phyloP scores from a whole-genome alignment of 2,113 vertebrate genomes.

The Gasterosteus aculeatus region DNA sequence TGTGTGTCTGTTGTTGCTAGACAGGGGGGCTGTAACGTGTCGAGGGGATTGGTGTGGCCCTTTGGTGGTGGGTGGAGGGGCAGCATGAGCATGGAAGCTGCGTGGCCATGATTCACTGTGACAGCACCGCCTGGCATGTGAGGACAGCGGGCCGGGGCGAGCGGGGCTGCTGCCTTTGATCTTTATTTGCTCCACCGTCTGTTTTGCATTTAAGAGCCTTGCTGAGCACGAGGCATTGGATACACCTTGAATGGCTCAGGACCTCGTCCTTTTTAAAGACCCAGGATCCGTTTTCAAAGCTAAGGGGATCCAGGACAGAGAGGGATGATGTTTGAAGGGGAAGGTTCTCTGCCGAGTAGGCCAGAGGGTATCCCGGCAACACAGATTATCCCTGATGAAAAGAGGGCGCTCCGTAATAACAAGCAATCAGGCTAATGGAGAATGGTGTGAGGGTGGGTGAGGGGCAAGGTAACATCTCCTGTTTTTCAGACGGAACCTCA shows the following conservation, averaged over 20 bases:
- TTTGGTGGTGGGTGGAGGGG: slow-evolving; percentile 32
- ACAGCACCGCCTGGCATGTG: slow-evolving; percentile 79
- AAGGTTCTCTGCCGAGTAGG: slow-evolving; percentile 39
- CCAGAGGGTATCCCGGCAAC: slow-evolving; percentile 58
- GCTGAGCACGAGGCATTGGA: slow-evolving; percentile 80
- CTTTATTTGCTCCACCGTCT: slow-evolving; percentile 81
- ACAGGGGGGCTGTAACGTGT: slow-evolving; percentile 26
- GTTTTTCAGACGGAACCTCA: slow-evolving; percentile 42
- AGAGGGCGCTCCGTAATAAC: slow-evolving; percentile 63
- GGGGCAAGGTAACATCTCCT: slow-evolving; percentile 50
- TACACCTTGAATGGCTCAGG: slow-evolving; percentile 78
- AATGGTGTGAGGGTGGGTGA: slow-evolving; percentile 46
- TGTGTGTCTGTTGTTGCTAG: slow-evolving; percentile 30
- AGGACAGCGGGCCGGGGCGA: slow-evolving; percentile 77
- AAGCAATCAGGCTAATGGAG: slow-evolving; percentile 57
- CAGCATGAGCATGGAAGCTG: slow-evolving; percentile 61
- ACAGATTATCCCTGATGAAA: slow-evolving; percentile 68
- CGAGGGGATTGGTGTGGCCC: slow-evolving; percentile 38
- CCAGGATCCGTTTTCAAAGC: slow-evolving; percentile 80
- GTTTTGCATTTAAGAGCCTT: slow-evolving; percentile 83
- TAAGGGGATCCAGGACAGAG: slow-evolving; percentile 60
- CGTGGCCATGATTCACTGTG: slow-evolving; percentile 78
- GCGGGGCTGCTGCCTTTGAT: slow-evolving; percentile 80
- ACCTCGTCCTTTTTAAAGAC: slow-evolving; percentile 73
- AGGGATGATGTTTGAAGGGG: slow-evolving; percentile 63